A percentile compares a stretch with the other conserved stretches of the same genome.
Conservation (phyloP, 2,113 vertebrate species). For the Varanus salvator region DNA sequence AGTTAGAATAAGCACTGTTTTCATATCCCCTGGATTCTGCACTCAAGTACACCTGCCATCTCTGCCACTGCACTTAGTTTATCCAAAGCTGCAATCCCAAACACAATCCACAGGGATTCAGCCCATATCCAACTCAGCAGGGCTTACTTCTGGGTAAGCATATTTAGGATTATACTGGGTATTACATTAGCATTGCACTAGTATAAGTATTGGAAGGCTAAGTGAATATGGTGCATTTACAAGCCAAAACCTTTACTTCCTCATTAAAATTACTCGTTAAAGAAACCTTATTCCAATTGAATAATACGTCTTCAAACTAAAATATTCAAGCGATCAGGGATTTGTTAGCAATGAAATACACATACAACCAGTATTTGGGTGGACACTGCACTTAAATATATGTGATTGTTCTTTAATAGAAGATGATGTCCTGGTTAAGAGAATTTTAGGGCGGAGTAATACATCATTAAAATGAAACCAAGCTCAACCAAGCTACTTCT, state of each 20-base stretch:
- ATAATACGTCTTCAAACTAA: slow-evolving; percentile 34
- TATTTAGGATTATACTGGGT: background rate
- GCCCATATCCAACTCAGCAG: background rate
- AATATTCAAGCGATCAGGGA: slow-evolving; percentile 17
- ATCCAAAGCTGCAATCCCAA: background rate
- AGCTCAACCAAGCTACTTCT: background rate
- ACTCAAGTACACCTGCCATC: background rate
- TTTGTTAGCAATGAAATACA: slow-evolving; percentile 44
- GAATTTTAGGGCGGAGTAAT: slow-evolving; percentile 16
- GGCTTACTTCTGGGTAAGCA: background rate
- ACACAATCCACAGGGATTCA: background rate
- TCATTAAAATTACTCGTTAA: slow-evolving; percentile 34
- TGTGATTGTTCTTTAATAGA: slow-evolving; percentile 32
- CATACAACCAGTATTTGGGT: slow-evolving; percentile 18
- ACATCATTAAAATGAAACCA: slow-evolving; percentile 38
- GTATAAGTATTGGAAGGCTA: background rate
- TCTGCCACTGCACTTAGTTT: background rate
- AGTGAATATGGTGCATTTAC: slow-evolving; percentile 32
- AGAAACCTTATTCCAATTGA: slow-evolving; percentile 44
- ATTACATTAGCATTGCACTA: slow-evolving; percentile 42
- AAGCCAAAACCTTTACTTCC: slow-evolving; percentile 45
- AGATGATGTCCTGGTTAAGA: slow-evolving; percentile 18
- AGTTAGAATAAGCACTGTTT: background rate
- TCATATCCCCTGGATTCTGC: background rate
- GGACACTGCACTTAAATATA: slow-evolving; percentile 46